Evolutionary conservation across 1,140 invertebrate genomes (phyloP).

Genomic region (Dendroctonus valens): DNA sequence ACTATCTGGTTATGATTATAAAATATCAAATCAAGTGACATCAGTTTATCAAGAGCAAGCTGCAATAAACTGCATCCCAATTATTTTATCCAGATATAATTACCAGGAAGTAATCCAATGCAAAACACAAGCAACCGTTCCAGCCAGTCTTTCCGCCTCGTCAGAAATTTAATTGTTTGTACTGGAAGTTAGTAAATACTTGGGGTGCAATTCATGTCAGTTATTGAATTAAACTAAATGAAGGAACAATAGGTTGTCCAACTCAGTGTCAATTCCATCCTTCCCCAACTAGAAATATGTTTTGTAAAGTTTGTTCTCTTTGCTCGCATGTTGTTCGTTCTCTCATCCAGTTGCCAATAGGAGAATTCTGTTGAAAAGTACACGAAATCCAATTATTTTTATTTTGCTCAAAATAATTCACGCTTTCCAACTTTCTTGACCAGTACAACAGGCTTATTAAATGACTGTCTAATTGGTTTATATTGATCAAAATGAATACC

Average conservation of each 20-base stretch:
- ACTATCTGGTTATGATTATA: no score
- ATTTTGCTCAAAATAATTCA: no score
- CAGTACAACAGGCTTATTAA: no score
- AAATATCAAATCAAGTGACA: no score
- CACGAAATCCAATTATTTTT: no score
- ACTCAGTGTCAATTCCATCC: conserved; percentile 27
- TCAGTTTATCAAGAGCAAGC: no score
- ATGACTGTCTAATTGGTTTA: no score
- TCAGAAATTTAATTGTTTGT: conserved; percentile 31
- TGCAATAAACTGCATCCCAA: conserved; percentile 1
- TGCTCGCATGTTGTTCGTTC: no score
- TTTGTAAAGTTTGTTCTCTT: conserved; percentile 10
- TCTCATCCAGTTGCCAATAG: no score
- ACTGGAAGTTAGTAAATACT: conserved; percentile 29
- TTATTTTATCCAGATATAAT: conserved; percentile 20
- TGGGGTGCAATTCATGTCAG: conserved; percentile 28
- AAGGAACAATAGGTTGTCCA: conserved; percentile 23
- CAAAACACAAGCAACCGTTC: conserved; percentile 29
- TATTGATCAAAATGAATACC: no score
- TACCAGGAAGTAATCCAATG: conserved; percentile 15
- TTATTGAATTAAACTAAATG: conserved; percentile 34
- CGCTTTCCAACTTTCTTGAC: no score
- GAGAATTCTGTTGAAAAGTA: no score
- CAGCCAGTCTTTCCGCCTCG: conserved; percentile 19
- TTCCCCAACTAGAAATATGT: conserved; percentile 13